phyloP scores from a whole-genome alignment of 2,888 invertebrate genomes.

The Anagyrus pseudococci region DNA sequence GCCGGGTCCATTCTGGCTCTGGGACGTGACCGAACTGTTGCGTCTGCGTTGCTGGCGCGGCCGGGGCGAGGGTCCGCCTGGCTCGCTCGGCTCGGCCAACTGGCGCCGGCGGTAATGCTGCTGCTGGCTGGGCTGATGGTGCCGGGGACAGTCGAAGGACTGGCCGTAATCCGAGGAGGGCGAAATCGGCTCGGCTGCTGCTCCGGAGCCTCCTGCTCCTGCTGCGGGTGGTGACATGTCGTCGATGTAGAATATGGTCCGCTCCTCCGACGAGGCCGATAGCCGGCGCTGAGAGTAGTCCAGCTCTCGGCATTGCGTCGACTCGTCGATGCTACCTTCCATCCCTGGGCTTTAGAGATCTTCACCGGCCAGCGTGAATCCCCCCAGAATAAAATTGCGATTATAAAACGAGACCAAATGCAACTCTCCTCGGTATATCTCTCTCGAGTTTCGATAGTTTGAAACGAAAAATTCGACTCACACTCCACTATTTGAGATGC shows the following conservation, averaged over 20 bases:
- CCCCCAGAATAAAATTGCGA: no score
- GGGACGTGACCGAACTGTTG: constrained; percentile 42
- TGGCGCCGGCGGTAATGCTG: background rate
- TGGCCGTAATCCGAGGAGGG: constrained; percentile 28
- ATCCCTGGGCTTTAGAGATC: no score
- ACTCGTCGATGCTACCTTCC: no score
- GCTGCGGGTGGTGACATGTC: constrained; percentile 44
- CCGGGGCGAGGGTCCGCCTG: background rate
- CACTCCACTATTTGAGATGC: no score
- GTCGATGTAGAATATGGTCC: constrained; percentile 52
- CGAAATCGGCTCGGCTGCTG: constrained; percentile 31
- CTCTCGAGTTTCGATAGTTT: no score
- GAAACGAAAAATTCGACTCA: no score
- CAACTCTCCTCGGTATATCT: no score
- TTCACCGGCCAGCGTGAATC: no score
- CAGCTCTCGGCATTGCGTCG: constrained; percentile 11
- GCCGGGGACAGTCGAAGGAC: constrained; percentile 1
- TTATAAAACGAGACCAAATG: no score
- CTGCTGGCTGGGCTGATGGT: background rate
- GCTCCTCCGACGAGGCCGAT: constrained; percentile 47
- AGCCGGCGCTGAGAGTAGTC: constrained; percentile 26
- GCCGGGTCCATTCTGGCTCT: constrained; percentile 6
- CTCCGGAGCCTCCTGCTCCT: no score
- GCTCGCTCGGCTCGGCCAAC: background rate
- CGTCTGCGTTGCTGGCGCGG: constrained; percentile 29